Base-by-base conservation (phyloP, 1,140 invertebrate species). In the Drosophila leontia region DNA sequence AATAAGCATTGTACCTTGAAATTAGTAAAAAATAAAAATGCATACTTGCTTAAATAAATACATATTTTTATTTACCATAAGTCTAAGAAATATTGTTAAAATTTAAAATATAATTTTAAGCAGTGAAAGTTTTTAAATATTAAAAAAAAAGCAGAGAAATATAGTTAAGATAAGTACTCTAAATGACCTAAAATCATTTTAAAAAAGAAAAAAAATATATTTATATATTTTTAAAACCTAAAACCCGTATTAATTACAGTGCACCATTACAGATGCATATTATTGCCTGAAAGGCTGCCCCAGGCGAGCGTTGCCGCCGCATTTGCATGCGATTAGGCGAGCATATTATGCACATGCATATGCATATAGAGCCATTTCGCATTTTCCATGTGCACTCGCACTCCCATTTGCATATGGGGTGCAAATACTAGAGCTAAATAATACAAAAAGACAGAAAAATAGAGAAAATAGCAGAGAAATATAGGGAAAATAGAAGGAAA, bases 311-410 rank as follows among this genome's bases (percentile, higher is more conserved):
- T 11, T 29, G 26, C 13, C 12, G 13, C 23, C 34, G 37, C 51
- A 83, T 83, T 83, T 83, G 61, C 81, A 83, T 83, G 63, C 58
- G 61, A 83, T 82, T 82, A 78, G 62, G 32, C 41, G 48, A 68
- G 77, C 77, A 80, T 79, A 79, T 69, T 53, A 72, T 72, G 65
- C 39, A 70, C 29, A 41, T 60, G 41, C 56, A 76, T 76, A 67
- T 55, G 39, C 67, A 48, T 47, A 8, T 15, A 39, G 34, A 23
- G 19, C 45, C 50, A 19, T 19, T 35, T 35, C 19, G 45, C 37
- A 29, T 57, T 59, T 68, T 58, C 34, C 35, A 29, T 51, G 23
- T 48, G 41, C 50, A 57, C 29, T 32, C 23, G 34, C 48, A 70
- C 50, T 42, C 32, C 23, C 50, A 59, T 82, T 55, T 63, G 56